Percentiles rank a stretch among this genome's conserved stretches.
phyloP scores from a whole-genome alignment of 2,888 invertebrate species.

The Mantis religiosa region DNA sequence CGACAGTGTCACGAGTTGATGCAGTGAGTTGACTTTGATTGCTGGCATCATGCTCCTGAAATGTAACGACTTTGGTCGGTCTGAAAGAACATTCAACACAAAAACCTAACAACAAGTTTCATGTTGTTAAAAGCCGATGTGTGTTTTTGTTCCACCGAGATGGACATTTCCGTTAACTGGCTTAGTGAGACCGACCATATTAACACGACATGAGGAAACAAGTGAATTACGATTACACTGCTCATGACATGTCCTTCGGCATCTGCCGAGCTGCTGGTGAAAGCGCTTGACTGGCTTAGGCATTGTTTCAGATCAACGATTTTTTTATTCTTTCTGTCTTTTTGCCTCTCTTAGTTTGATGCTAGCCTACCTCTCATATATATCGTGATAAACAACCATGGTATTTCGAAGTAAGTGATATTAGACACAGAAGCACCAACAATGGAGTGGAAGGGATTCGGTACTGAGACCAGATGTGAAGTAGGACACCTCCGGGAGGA shows the following conservation, averaged over 20 bases:
- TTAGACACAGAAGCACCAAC: too few species aligned
- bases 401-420: too few species aligned
- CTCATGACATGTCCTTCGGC: too few species aligned
- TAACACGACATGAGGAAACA: neutral
- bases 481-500: too few species aligned
- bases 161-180: neutral
- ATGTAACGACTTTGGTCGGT: too few species aligned
- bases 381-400: too few species aligned
- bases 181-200: neutral
- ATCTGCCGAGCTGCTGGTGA: neutral
- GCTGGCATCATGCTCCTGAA: too few species aligned
- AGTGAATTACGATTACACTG: neutral
- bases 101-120: neutral
- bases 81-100: too few species aligned
- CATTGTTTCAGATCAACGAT: neutral
- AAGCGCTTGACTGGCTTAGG: neutral
- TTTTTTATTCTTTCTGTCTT: neutral
- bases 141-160: neutral
- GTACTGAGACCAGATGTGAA: too few species aligned
- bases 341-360: neutral
- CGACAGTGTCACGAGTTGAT: too few species aligned
- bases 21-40: too few species aligned
- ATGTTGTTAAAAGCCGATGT: neutral
- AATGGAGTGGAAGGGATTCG: too few species aligned
- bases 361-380: neutral